Base-by-base conservation (phyloP, 2,113 vertebrate species). In the Nibea coibor region DNA sequence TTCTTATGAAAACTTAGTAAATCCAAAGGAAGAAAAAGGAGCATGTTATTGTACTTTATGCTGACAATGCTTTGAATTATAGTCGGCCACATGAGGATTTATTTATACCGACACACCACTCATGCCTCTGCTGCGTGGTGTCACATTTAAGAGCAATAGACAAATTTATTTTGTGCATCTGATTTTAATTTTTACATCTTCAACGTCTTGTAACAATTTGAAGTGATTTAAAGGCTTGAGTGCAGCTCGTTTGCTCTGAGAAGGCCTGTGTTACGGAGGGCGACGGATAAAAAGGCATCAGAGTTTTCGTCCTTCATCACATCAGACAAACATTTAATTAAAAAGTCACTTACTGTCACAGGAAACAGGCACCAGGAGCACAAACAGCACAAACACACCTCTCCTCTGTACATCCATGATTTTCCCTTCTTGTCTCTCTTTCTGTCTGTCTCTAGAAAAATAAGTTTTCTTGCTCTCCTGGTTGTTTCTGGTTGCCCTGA, bases 291-390 rank as follows among this genome's bases (percentile, higher is more conserved):
- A 8, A 35, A 35, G 35, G 7, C 35, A 35, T 35, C 35, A 1
- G 35, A 39, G 35, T 39, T 39, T 39, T 35, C 61, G 31, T 83
- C 17, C 20, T 61, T 24, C 10, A 20, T 50, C 15, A 48, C 2
- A 15, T 26, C 15, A 24, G 1, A 12, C 0, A 47, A 71, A 51
- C 12, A 35, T 15, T 15, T 43, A 59, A 48, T 39, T 39, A 47
- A 16, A 74, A 45, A 6, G 1, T 35, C 26, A 64, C 88, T 88
- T 71, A 93, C 91, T 86, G 57, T 0, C 0, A 51, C 80, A 87
- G 10, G 75, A 78, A 53, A 72, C 87, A 48, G 86, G 83, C 45
- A 45, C 48, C 16, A 75, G 19, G 12, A 92, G 66, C 20, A 69
- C 4, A 11, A 77, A 72, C 12, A 92, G 67, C 53, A 79, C 26